A percentile compares a stretch with the other conserved stretches of the same genome.
phyloP scores from a whole-genome alignment of 2,797 vertebrate genomes.

The Lates japonicus region DNA sequence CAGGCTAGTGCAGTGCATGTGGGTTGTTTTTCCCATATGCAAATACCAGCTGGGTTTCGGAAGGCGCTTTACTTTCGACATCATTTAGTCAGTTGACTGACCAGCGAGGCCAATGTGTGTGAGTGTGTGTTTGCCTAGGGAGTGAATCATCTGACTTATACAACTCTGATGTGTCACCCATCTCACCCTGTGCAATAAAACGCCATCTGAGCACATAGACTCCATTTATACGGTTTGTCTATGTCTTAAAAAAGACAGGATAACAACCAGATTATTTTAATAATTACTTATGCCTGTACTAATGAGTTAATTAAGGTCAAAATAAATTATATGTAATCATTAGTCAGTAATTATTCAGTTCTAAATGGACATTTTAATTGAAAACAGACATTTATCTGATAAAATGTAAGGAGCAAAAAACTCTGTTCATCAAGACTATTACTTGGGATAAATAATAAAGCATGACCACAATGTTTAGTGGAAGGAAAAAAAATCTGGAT shows the following conservation, averaged over 20 bases:
- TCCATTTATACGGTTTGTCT: constrained; percentile 13
- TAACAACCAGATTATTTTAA: not conserved
- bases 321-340: not conserved
- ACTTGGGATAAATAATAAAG: constrained; percentile 3
- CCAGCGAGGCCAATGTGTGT: constrained; percentile 57
- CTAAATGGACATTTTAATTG: not conserved
- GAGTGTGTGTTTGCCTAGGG: constrained; percentile 64
- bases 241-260: constrained; percentile 13
- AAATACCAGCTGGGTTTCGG: constrained; percentile 71
- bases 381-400: not conserved
- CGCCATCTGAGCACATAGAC: constrained; percentile 18
- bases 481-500: not conserved
- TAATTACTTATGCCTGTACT: not conserved
- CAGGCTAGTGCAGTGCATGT: constrained; percentile 19
- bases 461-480: not conserved
- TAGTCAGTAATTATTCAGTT: not conserved
- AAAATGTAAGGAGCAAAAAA: not conserved
- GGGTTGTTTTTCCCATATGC: constrained; percentile 68
- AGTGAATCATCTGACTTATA: constrained; percentile 73
- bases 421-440: not conserved
- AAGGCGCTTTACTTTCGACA: constrained; percentile 67
- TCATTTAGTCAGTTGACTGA: constrained; percentile 68
- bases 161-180: constrained; percentile 70
- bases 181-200: constrained; percentile 52
- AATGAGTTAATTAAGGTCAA: not conserved